These are phyloP conservation scores for Tamias sibiricus DNA, from an alignment of 2,113 vertebrate genomes.

Conservation along the genomic window DNA sequence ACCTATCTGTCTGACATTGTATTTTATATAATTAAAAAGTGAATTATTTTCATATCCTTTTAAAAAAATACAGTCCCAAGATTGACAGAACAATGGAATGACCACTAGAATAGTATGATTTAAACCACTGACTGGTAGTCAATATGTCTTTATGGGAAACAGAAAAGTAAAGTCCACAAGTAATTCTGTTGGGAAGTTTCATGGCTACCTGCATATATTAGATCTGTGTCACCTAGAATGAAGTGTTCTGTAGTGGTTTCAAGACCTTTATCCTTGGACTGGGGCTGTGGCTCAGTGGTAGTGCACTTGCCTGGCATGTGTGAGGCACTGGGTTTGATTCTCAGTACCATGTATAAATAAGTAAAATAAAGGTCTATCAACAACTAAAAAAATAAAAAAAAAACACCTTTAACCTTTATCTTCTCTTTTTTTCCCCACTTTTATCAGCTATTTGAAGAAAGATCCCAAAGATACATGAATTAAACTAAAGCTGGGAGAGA, in stretches of 20 bases:
- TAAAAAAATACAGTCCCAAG: neutral
- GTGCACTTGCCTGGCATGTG: no score
- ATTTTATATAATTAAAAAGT: slow-evolving; percentile 45
- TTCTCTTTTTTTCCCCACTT: neutral
- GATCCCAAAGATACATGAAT: neutral
- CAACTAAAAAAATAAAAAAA: no score
- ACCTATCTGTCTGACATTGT: neutral
- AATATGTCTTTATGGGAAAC: neutral
- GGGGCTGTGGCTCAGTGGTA: no score
- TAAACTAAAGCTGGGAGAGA: slow-evolving; percentile 26
- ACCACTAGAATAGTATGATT: neutral
- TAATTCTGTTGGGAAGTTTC: slow-evolving; percentile 22
- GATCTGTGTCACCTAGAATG: slow-evolving; percentile 6
- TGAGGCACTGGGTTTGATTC: no score
- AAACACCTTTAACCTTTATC: neutral
- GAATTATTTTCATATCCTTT: slow-evolving; percentile 57
- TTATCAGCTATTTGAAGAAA: slow-evolving; percentile 42
- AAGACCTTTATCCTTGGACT: slow-evolving; percentile 8
- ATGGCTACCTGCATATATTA: neutral
- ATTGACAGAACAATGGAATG: neutral
- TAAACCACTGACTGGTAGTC: slow-evolving; percentile 28
- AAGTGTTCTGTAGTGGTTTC: neutral
- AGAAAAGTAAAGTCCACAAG: slow-evolving; percentile 21
- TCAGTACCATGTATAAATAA: no score
- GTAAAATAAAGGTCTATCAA: no score